phyloP scores from a whole-genome alignment of 2,113 vertebrate genomes.

The Grus americana region DNA sequence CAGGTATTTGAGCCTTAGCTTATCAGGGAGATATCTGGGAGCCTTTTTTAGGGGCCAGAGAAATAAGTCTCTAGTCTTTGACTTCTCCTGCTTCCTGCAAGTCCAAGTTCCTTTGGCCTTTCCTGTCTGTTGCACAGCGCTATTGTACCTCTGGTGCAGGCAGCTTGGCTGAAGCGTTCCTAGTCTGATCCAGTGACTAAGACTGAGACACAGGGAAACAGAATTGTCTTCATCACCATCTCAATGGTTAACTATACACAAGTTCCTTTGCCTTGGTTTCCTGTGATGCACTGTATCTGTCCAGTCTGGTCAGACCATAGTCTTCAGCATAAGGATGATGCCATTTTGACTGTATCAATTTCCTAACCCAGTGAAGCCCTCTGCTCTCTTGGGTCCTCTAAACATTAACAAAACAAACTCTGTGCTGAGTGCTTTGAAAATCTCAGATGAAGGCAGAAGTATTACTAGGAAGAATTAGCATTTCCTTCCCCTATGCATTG shows the following conservation, averaged over 20 bases:
- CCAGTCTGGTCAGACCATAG: not conserved
- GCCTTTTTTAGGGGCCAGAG: not conserved
- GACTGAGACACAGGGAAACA: not conserved
- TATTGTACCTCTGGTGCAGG: not conserved
- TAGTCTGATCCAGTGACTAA: not conserved
- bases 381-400: not conserved
- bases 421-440: slow-evolving; percentile 36
- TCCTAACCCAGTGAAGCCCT: not conserved
- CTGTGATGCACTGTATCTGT: not conserved
- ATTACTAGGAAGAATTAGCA: slow-evolving; percentile 22
- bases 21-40: not conserved
- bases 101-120: not conserved
- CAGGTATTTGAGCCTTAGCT: not conserved
- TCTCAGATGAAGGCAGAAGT: not conserved
- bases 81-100: not conserved
- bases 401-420: slow-evolving; percentile 34
- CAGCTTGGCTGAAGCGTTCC: not conserved
- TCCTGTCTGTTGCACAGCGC: not conserved
- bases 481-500: not conserved
- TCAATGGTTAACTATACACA: not conserved
- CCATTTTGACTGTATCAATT: not conserved
- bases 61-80: not conserved
- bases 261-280: not conserved
- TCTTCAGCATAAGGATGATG: not conserved
- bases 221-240: not conserved